These are phyloP conservation scores for Microcebus ravelobensis DNA, from an alignment of 2,113 vertebrate species.

Conservation along the genomic window DNA sequence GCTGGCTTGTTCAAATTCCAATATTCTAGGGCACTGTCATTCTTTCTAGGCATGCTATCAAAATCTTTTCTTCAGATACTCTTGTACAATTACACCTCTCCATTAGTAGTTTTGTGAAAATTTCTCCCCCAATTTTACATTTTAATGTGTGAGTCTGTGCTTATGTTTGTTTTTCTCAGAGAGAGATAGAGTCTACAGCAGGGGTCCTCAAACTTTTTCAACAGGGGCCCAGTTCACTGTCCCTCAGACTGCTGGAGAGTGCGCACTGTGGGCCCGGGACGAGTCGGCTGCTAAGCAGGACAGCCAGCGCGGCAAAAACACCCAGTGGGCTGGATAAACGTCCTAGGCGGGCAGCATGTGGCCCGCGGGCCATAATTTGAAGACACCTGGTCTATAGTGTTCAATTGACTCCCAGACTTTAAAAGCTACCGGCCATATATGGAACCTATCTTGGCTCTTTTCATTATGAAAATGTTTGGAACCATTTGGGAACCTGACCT, in stretches of 20 bases:
- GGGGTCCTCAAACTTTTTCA: no score
- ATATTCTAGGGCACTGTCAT: neutral
- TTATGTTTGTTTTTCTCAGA: conserved; percentile 21
- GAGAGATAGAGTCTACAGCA: neutral
- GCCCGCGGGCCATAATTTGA: no score
- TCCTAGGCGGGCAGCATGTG: no score
- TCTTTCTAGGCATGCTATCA: neutral
- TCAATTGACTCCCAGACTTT: neutral
- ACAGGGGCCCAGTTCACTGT: no score
- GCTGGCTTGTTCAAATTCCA: neutral
- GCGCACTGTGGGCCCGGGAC: no score
- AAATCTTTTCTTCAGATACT: neutral
- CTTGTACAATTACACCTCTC: neutral
- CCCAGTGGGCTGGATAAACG: no score
- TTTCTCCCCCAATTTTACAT: neutral
- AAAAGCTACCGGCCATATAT: neutral
- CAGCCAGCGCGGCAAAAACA: no score
- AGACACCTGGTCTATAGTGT: no score
- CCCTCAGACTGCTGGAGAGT: no score
- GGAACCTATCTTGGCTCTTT: neutral
- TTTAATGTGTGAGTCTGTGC: neutral
- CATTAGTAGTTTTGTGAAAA: conserved; percentile 4
- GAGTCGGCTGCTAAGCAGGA: no score
- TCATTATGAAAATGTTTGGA: neutral
- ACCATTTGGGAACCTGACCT: conserved; percentile 1